phyloP scores from a whole-genome alignment of 2,888 invertebrate species.

The Pyrrhia umbra region DNA sequence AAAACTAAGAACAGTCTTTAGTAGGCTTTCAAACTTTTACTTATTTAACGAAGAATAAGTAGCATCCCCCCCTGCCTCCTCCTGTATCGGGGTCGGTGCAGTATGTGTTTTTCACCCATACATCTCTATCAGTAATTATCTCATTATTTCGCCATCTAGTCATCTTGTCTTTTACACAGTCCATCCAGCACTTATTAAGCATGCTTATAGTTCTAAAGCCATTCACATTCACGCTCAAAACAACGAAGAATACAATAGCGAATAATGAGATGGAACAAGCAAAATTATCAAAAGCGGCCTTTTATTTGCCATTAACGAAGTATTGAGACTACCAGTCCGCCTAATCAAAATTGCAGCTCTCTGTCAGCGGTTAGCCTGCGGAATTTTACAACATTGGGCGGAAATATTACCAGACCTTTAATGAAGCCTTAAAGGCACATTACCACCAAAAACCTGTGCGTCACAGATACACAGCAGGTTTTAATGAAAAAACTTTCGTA shows the following conservation, averaged over 20 bases:
- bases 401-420: slow-evolving; percentile 14
- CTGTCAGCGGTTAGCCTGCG: not conserved
- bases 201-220: too few species aligned
- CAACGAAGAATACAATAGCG: not conserved
- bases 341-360: slow-evolving; percentile 4
- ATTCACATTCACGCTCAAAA: too few species aligned
- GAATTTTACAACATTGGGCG: not conserved
- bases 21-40: too few species aligned
- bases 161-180: too few species aligned
- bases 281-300: not conserved
- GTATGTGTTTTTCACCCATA: too few species aligned
- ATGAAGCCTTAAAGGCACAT: slow-evolving; percentile 32
- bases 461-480: slow-evolving; percentile 67
- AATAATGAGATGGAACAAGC: not conserved
- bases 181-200: too few species aligned
- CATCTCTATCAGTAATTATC: too few species aligned
- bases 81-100: too few species aligned
- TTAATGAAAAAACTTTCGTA: slow-evolving; percentile 87
- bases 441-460: slow-evolving; percentile 46
- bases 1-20: too few species aligned
- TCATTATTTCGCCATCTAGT: too few species aligned
- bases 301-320: not conserved
- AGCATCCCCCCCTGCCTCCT: too few species aligned
- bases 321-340: not conserved
- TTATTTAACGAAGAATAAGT: too few species aligned